Evolutionary conservation across 2,113 vertebrate genomes (phyloP).

Genomic region (Phyllopteryx taeniolatus): DNA sequence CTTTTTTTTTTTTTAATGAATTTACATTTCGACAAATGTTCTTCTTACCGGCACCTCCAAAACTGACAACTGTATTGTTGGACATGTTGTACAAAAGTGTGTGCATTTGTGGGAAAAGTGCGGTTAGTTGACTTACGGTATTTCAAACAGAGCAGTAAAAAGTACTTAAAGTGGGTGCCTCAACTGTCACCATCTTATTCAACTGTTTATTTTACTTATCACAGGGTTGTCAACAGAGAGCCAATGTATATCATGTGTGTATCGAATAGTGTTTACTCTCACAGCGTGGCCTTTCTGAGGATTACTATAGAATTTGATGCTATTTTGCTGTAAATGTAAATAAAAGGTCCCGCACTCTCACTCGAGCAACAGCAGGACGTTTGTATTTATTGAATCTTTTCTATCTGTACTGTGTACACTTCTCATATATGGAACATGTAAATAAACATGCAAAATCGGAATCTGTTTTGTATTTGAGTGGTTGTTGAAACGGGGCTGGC

Average conservation of each 20-base stretch:
- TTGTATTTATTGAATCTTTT: constrained; percentile 70
- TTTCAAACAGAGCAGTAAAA: not conserved
- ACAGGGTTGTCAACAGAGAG: constrained; percentile 30
- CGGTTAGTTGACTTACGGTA: not conserved
- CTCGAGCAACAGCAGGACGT: constrained; percentile 44
- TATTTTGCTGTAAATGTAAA: constrained; percentile 63
- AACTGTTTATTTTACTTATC: constrained; percentile 36
- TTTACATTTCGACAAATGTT: constrained; percentile 8
- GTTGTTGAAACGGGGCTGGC: not conserved
- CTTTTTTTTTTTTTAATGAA: constrained; percentile 1
- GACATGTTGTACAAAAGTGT: not conserved
- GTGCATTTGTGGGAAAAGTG: not conserved
- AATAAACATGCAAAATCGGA: constrained; percentile 55
- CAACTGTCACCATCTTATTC: not conserved
- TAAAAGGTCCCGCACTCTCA: constrained; percentile 47
- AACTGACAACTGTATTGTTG: constrained; percentile 1
- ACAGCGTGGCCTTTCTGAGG: constrained; percentile 53
- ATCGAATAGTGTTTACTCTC: constrained; percentile 38
- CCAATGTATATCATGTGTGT: constrained; percentile 36
- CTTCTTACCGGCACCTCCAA: constrained; percentile 4
- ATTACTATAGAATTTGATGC: constrained; percentile 23
- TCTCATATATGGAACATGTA: constrained; percentile 60
- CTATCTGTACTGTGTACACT: constrained; percentile 73
- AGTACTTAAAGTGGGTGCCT: not conserved
- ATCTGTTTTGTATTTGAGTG: constrained; percentile 3